phyloP scores from a whole-genome alignment of 92 coral and sea anemone species.

The Scolanthus callimorphus region DNA sequence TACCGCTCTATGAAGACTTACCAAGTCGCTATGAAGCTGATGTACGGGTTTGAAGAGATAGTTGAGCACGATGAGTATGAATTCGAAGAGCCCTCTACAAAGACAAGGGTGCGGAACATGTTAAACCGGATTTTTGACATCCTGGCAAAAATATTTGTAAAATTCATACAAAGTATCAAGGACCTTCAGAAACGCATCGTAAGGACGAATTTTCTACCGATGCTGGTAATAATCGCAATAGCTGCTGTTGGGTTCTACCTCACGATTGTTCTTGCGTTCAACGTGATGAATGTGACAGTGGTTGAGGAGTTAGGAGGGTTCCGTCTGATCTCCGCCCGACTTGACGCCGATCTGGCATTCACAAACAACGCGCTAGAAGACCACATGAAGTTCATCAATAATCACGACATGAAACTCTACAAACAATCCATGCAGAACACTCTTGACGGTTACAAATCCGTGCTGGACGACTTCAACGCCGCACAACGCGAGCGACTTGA shows the following conservation, averaged over 20 bases:
- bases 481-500: slow-evolving; percentile 46
- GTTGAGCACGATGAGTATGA: slow-evolving; percentile 57
- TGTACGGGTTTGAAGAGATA: slow-evolving; percentile 62
- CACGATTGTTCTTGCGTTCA: slow-evolving; percentile 38
- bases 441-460: slow-evolving; percentile 26
- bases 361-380: slow-evolving; percentile 65
- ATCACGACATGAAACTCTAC: slow-evolving; percentile 57
- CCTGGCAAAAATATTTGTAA: slow-evolving; percentile 24
- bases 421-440: slow-evolving; percentile 38
- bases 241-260: slow-evolving; percentile 43
- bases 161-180: slow-evolving; percentile 42
- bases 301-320: slow-evolving; percentile 77
- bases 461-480: slow-evolving; percentile 45
- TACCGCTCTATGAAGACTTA: slow-evolving; percentile 66
- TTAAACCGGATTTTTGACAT: slow-evolving; percentile 34
- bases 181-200: slow-evolving; percentile 49
- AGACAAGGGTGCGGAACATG: slow-evolving; percentile 17
- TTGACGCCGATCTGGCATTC: slow-evolving; percentile 53
- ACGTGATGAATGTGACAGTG: slow-evolving; percentile 65
- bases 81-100: slow-evolving; percentile 30
- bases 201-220: slow-evolving; percentile 61
- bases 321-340: slow-evolving; percentile 47
- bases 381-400: slow-evolving; percentile 63
- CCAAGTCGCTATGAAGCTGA: slow-evolving; percentile 47
- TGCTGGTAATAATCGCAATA: slow-evolving; percentile 27